Evolutionary conservation across 2,888 invertebrate species (phyloP).

Genomic region (Zaprionus bogoriensis): DNA sequence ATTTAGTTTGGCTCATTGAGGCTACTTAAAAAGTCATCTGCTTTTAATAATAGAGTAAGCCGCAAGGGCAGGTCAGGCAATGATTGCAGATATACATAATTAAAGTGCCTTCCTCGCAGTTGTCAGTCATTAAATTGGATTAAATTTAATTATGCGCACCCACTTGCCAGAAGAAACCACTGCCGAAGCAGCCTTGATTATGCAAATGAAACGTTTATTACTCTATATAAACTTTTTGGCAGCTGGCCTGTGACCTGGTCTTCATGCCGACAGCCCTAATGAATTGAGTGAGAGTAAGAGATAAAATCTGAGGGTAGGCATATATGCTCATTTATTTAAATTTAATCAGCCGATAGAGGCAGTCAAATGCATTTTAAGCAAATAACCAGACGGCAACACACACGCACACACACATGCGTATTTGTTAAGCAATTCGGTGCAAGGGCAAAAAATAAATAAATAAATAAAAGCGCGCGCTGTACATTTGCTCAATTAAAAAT

Average conservation of each 20-base stretch:
- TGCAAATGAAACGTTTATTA: conserved; percentile 68
- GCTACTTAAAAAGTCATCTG: not conserved
- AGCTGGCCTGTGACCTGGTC: conserved; percentile 26
- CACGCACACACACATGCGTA: not conserved
- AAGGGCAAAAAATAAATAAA: conserved; percentile 13
- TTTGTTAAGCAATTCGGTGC: conserved; percentile 14
- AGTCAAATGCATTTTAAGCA: conserved; percentile 8
- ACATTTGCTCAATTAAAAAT: conserved; percentile 50
- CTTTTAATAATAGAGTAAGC: conserved; percentile 16
- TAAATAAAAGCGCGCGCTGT: conserved; percentile 16
- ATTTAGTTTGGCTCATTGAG: not conserved
- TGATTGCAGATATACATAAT: conserved; percentile 14
- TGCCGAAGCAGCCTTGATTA: conserved; percentile 30
- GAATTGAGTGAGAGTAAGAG: conserved; percentile 34
- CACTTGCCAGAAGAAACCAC: conserved; percentile 41
- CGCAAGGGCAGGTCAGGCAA: conserved; percentile 3
- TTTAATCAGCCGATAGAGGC: conserved; percentile 14
- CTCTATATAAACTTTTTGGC: conserved; percentile 49
- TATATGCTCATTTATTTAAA: conserved; percentile 15
- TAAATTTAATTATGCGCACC: conserved; percentile 63
- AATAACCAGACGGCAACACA: too few relatives aligned
- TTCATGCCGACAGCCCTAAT: conserved; percentile 26
- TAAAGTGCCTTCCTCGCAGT: not conserved
- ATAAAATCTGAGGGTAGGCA: conserved; percentile 23
- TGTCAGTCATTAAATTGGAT: conserved; percentile 64